A percentile compares a stretch with the other conserved stretches of the same genome.
Evolutionary conservation across 2,113 vertebrate species (phyloP).

Genomic region (Entosphenus tridentatus): DNA sequence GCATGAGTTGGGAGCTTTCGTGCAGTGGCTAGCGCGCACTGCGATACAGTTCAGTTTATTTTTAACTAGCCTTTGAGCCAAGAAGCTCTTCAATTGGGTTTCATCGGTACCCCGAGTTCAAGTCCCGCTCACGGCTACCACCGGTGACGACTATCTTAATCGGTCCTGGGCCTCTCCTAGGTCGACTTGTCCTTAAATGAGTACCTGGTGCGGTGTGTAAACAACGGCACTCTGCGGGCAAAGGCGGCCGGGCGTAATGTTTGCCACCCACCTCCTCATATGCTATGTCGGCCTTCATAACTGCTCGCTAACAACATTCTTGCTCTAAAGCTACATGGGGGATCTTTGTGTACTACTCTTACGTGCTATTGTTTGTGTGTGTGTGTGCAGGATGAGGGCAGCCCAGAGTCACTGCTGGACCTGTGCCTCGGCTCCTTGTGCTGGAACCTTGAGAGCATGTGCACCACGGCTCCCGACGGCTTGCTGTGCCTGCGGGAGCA

Average conservation of each 20-base stretch:
- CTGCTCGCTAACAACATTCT: no score
- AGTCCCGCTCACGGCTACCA: no score
- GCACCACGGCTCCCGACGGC: constrained; percentile 63
- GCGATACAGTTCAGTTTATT: no score
- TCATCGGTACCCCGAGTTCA: no score
- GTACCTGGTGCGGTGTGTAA: neutral
- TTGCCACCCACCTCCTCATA: no score
- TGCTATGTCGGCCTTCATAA: no score
- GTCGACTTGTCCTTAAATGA: neutral
- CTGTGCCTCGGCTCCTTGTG: constrained; percentile 74
- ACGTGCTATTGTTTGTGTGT: neutral
- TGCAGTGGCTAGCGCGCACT: no score
- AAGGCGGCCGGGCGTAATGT: neutral
- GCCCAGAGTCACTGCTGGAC: constrained; percentile 60
- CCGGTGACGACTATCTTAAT: no score
- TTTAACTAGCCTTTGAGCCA: no score
- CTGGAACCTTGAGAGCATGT: constrained; percentile 63
- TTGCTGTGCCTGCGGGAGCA: constrained; percentile 65
- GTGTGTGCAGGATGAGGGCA: constrained; percentile 49
- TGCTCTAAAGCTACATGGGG: neutral
- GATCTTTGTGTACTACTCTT: neutral
- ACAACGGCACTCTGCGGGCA: neutral
- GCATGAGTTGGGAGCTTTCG: no score
- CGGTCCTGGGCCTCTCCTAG: no score
- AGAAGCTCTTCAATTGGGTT: no score